phyloP scores from a whole-genome alignment of 2,113 vertebrate species.

The Oryzias curvinotus region DNA sequence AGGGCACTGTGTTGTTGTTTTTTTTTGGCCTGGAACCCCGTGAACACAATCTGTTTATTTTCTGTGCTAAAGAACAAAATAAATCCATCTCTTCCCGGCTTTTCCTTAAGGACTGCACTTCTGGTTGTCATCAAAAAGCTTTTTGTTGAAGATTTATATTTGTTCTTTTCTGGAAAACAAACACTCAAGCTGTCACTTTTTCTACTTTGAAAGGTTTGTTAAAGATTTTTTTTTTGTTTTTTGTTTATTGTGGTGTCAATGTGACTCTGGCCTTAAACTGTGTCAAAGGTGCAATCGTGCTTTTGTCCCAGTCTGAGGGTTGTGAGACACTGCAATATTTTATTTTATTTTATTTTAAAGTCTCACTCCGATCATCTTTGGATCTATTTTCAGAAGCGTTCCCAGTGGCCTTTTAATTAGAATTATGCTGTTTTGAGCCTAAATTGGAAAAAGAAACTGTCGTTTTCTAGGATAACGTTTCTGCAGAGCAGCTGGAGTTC shows the following conservation, averaged over 20 bases:
- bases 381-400: too few species aligned
- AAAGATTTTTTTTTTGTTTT: not conserved
- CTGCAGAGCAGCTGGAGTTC: too few species aligned
- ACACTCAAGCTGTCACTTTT: conserved; percentile 3
- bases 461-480: too few species aligned
- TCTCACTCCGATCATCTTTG: too few species aligned
- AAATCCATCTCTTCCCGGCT: conserved; percentile 6
- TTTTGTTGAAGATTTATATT: too few species aligned
- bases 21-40: conserved; percentile 10
- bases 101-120: conserved; percentile 35
- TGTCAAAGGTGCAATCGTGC: conserved; percentile 45
- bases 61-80: conserved; percentile 27
- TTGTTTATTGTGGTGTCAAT: conserved; percentile 33
- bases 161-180: not conserved
- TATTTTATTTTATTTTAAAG: too few species aligned
- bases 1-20: conserved; percentile 13
- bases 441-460: too few species aligned
- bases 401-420: too few species aligned
- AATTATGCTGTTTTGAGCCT: too few species aligned
- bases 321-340: not conserved
- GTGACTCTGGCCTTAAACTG: conserved; percentile 68
- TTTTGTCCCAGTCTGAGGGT: conserved; percentile 7
- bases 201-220: conserved; percentile 1
- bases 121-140: too few species aligned
- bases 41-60: conserved; percentile 55